Conservation (phyloP, 2,888 invertebrate genomes). For the Spicauda simplicius region DNA sequence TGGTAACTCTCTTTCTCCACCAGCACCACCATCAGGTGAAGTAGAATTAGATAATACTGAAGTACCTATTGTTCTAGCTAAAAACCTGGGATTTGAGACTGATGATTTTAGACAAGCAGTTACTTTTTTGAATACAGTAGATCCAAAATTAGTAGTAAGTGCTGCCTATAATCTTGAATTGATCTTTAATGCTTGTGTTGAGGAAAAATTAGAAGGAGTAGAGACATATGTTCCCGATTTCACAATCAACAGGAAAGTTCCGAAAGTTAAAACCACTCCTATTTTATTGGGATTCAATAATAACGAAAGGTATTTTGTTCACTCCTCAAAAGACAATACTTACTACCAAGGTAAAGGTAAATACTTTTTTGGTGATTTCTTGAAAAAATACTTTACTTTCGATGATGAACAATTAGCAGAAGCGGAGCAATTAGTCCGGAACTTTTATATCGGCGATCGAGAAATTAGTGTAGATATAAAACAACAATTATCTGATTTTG, state of each 20-base stretch:
- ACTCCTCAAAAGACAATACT: constrained; percentile 42
- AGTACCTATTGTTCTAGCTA: constrained; percentile 53
- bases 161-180: constrained; percentile 45
- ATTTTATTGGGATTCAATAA: constrained; percentile 58
- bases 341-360: constrained; percentile 46
- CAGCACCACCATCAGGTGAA: constrained; percentile 47
- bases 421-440: constrained; percentile 41
- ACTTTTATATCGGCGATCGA: constrained; percentile 52
- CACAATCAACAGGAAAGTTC: constrained; percentile 50
- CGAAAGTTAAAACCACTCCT: constrained; percentile 52
- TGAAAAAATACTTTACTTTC: constrained; percentile 43
- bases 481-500: constrained; percentile 43
- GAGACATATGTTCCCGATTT: constrained; percentile 52
- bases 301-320: constrained; percentile 48
- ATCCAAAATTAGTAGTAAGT: constrained; percentile 49
- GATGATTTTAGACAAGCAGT: constrained; percentile 51
- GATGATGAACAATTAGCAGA: constrained; percentile 41
- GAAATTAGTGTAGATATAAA: constrained; percentile 37
- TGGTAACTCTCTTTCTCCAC: constrained; percentile 51
- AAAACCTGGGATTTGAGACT: constrained; percentile 50
- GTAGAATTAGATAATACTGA: constrained; percentile 44
- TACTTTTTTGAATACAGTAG: constrained; percentile 46
- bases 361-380: constrained; percentile 42
- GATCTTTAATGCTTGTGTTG: constrained; percentile 57
- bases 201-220: constrained; percentile 52